phyloP scores from a whole-genome alignment of 2,797 vertebrate genomes.

The Mallotus villosus region DNA sequence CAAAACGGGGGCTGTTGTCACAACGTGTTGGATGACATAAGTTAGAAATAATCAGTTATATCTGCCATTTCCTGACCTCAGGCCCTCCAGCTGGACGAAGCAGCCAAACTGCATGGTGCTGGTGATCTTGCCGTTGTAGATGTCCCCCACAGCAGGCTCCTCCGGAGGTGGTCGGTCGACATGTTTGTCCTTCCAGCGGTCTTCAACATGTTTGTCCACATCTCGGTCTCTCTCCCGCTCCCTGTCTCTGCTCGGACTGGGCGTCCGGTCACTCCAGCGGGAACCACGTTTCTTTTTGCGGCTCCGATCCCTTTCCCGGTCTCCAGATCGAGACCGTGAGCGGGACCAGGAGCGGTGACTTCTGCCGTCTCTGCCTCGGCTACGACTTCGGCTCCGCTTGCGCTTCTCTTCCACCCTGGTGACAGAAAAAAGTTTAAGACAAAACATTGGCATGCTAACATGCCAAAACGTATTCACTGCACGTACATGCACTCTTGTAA shows the following conservation, averaged over 20 bases:
- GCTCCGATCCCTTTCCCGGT: constrained; percentile 71
- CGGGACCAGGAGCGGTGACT: constrained; percentile 51
- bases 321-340: constrained; percentile 74
- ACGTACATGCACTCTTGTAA: background rate
- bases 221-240: constrained; percentile 62
- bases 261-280: constrained; percentile 81
- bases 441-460: background rate
- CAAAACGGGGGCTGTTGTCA: background rate
- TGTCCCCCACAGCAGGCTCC: constrained; percentile 93
- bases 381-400: constrained; percentile 80
- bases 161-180: constrained; percentile 93
- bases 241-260: constrained; percentile 76
- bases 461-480: background rate
- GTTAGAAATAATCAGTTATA: background rate
- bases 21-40: background rate
- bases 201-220: constrained; percentile 74
- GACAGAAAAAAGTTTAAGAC: background rate
- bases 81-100: constrained; percentile 95
- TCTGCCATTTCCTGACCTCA: constrained; percentile 78
- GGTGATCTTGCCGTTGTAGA: constrained; percentile 96
- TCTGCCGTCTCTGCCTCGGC: constrained; percentile 55
- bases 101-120: constrained; percentile 99
- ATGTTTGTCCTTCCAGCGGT: constrained; percentile 91
- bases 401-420: constrained; percentile 71
- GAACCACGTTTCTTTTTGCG: constrained; percentile 76